phyloP scores from a whole-genome alignment of 2,888 invertebrate species.

The Himalopsyche tibetana region DNA sequence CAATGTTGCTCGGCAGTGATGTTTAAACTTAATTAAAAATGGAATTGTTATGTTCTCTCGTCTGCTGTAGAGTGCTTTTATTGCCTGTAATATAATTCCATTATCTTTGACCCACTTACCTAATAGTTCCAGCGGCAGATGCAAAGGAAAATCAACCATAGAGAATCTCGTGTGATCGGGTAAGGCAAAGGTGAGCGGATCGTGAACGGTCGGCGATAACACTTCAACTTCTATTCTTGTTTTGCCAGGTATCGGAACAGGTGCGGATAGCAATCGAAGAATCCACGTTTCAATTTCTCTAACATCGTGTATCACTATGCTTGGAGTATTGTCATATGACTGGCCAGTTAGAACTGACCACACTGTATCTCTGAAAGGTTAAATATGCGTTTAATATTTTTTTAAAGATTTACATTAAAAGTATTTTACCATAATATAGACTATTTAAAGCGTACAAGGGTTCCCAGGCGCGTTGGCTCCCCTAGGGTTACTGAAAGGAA shows the following conservation, averaged over 20 bases:
- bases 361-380: constrained; percentile 87
- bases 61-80: constrained; percentile 11
- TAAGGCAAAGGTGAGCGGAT: constrained; percentile 92
- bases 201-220: constrained; percentile 89
- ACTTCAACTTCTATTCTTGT: constrained; percentile 90
- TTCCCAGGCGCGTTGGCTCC: too few relatives aligned
- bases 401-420: background rate
- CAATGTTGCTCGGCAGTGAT: background rate
- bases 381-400: background rate
- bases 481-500: too few relatives aligned
- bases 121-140: constrained; percentile 96
- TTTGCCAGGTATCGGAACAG: constrained; percentile 98
- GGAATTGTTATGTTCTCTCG: constrained; percentile 14
- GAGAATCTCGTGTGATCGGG: constrained; percentile 98
- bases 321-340: constrained; percentile 86
- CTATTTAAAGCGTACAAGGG: too few relatives aligned
- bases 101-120: constrained; percentile 73
- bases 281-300: constrained; percentile 99
- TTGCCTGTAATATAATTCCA: constrained; percentile 8
- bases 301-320: constrained; percentile 95
- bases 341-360: constrained; percentile 96
- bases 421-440: background rate
- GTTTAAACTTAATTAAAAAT: constrained; percentile 37
- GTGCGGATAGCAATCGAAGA: constrained; percentile 94
- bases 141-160: constrained; percentile 98